These are phyloP conservation scores for Drosophila borborema DNA, from an alignment of 2,888 invertebrate genomes.

Conservation along the genomic window DNA sequence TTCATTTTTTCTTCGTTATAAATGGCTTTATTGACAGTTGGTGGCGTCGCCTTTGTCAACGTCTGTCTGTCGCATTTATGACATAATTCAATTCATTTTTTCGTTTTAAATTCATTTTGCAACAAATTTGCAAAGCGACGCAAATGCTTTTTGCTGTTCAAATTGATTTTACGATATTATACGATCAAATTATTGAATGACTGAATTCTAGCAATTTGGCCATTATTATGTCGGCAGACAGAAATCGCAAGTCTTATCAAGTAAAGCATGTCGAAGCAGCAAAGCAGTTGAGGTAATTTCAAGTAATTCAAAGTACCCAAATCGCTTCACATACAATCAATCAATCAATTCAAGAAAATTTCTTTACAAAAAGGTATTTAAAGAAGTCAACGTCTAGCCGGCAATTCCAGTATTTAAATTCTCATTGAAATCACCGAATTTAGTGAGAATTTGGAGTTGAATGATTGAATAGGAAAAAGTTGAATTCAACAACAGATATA, in stretches of 20 bases:
- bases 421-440: not conserved
- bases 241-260: constrained; percentile 33
- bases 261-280: constrained; percentile 9
- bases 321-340: not conserved
- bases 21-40: constrained; percentile 69
- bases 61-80: constrained; percentile 54
- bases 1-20: constrained; percentile 46
- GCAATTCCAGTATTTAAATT: not conserved
- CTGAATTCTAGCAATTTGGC: constrained; percentile 56
- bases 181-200: constrained; percentile 36
- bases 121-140: constrained; percentile 24
- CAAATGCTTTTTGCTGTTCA: constrained; percentile 24
- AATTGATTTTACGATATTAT: constrained; percentile 62
- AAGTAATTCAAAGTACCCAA: constrained; percentile 2
- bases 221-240: constrained; percentile 34
- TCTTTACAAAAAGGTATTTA: not conserved
- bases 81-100: constrained; percentile 68
- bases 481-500: too few relatives aligned
- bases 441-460: not conserved
- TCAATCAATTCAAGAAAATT: not conserved
- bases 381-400: too few relatives aligned
- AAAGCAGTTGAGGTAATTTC: not conserved
- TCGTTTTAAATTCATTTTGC: constrained; percentile 63
- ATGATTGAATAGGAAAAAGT: too few relatives aligned
- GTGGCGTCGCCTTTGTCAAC: constrained; percentile 21